Evolutionary conservation across 37 sponge, comb jelly and placozoan species (phyloP).

Genomic region (Tethya wilhelma): DNA sequence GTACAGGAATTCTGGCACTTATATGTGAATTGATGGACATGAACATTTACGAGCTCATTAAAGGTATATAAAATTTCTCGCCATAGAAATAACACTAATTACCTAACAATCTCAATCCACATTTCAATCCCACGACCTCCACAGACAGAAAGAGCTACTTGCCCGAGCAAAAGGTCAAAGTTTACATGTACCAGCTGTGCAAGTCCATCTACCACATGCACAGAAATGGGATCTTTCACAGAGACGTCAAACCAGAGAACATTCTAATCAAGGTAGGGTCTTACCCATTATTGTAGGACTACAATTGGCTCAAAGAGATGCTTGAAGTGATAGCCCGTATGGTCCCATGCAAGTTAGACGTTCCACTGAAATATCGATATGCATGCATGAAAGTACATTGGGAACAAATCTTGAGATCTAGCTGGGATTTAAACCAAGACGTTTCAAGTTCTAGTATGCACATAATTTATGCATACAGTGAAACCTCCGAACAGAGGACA

Average conservation of each 20-base stretch:
- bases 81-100: neutral
- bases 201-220: conserved; percentile 97
- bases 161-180: conserved; percentile 83
- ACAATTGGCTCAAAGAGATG: too few species aligned
- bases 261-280: conserved; percentile 73
- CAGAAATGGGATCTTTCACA: conserved; percentile 99
- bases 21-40: conserved; percentile 97
- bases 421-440: too few species aligned
- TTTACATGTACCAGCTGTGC: conserved; percentile 94
- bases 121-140: neutral
- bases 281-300: neutral
- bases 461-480: too few species aligned
- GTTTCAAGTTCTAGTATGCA: too few species aligned
- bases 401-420: too few species aligned
- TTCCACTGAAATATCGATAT: too few species aligned
- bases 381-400: neutral
- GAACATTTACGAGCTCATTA: conserved; percentile 97
- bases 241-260: conserved; percentile 99
- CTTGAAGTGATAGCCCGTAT: too few species aligned
- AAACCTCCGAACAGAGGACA: too few species aligned
- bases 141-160: conserved; percentile 84
- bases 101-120: neutral
- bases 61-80: conserved; percentile 64
- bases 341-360: too few species aligned
- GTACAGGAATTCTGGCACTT: conserved; percentile 77